Evolutionary conservation across 2,888 invertebrate species (phyloP).

Genomic region (Artemia sinica): DNA sequence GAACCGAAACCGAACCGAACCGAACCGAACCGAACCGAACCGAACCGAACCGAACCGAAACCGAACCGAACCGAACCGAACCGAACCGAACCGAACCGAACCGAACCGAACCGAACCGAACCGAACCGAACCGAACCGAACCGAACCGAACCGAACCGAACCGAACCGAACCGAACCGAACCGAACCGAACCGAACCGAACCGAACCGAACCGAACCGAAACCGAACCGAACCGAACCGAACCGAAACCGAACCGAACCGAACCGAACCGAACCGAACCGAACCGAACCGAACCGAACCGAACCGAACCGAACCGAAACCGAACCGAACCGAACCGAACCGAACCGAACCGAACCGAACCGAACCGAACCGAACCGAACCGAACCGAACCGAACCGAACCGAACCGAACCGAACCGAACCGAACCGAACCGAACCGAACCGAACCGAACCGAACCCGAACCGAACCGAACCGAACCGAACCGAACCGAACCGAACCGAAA

Average conservation of each 20-base stretch:
- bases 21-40: conserved; percentile 23
- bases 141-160: conserved; percentile 22
- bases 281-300: conserved; percentile 23
- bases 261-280: conserved; percentile 22
- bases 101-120: conserved; percentile 23
- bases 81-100: conserved; percentile 22
- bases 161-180: conserved; percentile 23
- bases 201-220: no score
- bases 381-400: conserved; percentile 22
- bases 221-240: no score
- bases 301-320: no score
- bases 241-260: no score
- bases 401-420: conserved; percentile 23
- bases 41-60: no score
- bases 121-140: conserved; percentile 23
- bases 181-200: conserved; percentile 21
- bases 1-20: conserved; percentile 23
- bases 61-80: conserved; percentile 22
- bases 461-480: conserved; percentile 22
- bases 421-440: conserved; percentile 22
- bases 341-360: conserved; percentile 23
- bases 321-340: conserved; percentile 20
- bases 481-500: no score
- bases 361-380: conserved; percentile 22
- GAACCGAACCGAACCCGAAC: no score